phyloP scores from a whole-genome alignment of 2,797 vertebrate species.

The Scolopax rusticola region DNA sequence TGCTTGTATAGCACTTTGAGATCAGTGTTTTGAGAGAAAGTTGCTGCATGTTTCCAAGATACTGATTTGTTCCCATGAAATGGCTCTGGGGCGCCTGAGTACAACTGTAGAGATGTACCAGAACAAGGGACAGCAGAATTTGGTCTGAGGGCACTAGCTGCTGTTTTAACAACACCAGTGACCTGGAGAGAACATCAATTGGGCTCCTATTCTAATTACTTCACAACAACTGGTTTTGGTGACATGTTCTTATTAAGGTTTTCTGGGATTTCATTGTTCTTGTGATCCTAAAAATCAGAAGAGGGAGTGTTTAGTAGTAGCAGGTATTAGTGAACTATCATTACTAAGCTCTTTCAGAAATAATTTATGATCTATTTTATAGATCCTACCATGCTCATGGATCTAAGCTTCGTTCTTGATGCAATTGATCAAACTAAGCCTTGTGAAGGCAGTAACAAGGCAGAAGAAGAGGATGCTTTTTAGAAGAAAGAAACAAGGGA shows the following conservation, averaged over 20 bases:
- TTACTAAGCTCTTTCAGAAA: conserved; percentile 10
- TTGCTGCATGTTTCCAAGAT: not conserved
- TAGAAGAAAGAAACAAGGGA: conserved; percentile 20
- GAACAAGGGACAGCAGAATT: not conserved
- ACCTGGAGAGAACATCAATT: not conserved
- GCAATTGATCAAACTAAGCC: conserved; percentile 55
- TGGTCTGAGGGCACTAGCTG: not conserved
- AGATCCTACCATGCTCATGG: not conserved
- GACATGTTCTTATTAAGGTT: not conserved
- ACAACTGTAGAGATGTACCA: not conserved
- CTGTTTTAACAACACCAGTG: not conserved
- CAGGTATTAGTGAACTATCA: conserved; percentile 6
- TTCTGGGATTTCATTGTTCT: not conserved
- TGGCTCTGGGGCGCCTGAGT: not conserved
- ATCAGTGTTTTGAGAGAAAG: not conserved
- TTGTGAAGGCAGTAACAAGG: conserved; percentile 47
- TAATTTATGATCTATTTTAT: conserved; percentile 26
- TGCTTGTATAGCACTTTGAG: not conserved
- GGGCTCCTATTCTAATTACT: not conserved
- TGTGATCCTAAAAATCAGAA: not conserved
- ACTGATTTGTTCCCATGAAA: not conserved
- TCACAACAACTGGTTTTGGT: not conserved
- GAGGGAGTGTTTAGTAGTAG: not conserved
- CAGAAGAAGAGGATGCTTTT: conserved; percentile 19
- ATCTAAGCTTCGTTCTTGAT: conserved; percentile 9